Percentiles rank a stretch among this genome's conserved stretches.
These are phyloP conservation scores for Falco rusticolus DNA, from an alignment of 2,797 vertebrate genomes.

Conservation along the genomic window DNA sequence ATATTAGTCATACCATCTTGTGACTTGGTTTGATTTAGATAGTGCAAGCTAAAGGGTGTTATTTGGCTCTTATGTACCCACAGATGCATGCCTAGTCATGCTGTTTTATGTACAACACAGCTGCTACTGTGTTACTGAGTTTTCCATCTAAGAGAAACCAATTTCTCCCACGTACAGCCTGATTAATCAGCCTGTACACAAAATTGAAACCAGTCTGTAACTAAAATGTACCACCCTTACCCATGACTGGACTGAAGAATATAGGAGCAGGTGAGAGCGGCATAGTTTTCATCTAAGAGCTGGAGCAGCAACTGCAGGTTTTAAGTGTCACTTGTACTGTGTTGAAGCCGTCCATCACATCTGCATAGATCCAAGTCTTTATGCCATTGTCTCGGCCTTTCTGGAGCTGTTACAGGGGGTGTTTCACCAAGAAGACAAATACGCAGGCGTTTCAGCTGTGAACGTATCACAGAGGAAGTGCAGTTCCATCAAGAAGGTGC, in stretches of 20 bases:
- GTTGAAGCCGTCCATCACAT: background rate
- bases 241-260: background rate
- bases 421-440: background rate
- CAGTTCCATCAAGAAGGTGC: background rate
- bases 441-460: background rate
- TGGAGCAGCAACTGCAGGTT: background rate
- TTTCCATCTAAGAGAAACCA: slow-evolving; percentile 1
- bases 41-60: background rate
- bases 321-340: background rate
- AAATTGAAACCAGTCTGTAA: background rate
- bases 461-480: background rate
- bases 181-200: slow-evolving; percentile 8
- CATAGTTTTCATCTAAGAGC: background rate
- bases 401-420: background rate
- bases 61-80: background rate
- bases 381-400: background rate
- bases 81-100: background rate
- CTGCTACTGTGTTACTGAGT: background rate
- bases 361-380: background rate
- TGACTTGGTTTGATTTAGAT: background rate
- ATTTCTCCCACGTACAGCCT: background rate
- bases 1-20: slow-evolving; percentile 16
- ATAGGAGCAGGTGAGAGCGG: background rate
- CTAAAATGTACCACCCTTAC: background rate
- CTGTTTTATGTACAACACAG: background rate